Percentiles rank a stretch among this genome's conserved stretches.
Conservation (phyloP, 1,140 invertebrate species). For the Atopsyche davidsoni region DNA sequence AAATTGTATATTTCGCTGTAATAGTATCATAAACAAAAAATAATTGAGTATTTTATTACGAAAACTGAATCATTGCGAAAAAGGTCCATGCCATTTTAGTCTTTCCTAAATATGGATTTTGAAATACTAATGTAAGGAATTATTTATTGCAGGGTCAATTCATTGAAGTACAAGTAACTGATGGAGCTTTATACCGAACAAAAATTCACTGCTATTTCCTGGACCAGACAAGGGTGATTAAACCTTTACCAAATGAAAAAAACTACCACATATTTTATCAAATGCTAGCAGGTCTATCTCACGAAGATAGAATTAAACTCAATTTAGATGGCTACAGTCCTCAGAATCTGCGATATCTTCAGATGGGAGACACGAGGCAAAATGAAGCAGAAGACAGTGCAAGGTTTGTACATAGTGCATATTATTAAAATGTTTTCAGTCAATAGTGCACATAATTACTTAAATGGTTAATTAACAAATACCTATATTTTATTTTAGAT, state of each 20-base stretch:
- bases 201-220: conserved; percentile 95
- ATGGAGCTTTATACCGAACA: conserved; percentile 87
- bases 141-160: conserved; percentile 72
- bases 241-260: conserved; percentile 78
- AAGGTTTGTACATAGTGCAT: conserved; percentile 30
- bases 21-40: too few relatives aligned
- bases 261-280: conserved; percentile 98
- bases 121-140: too few relatives aligned
- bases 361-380: conserved; percentile 66
- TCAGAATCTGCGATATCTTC: conserved; percentile 73
- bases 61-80: too few relatives aligned
- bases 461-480: not conserved
- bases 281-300: conserved; percentile 82
- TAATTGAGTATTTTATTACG: too few relatives aligned
- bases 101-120: too few relatives aligned
- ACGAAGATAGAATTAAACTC: conserved; percentile 80
- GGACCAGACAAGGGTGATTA: conserved; percentile 86
- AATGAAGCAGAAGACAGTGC: conserved; percentile 71
- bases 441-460: not conserved
- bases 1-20: too few relatives aligned
- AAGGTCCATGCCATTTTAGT: too few relatives aligned
- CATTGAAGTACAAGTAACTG: conserved; percentile 94
- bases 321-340: conserved; percentile 79
- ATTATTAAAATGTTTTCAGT: not conserved
- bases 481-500: conserved; percentile 52